Evolutionary conservation across 1,140 invertebrate genomes (phyloP).

Genomic region (Magallana gigas): DNA sequence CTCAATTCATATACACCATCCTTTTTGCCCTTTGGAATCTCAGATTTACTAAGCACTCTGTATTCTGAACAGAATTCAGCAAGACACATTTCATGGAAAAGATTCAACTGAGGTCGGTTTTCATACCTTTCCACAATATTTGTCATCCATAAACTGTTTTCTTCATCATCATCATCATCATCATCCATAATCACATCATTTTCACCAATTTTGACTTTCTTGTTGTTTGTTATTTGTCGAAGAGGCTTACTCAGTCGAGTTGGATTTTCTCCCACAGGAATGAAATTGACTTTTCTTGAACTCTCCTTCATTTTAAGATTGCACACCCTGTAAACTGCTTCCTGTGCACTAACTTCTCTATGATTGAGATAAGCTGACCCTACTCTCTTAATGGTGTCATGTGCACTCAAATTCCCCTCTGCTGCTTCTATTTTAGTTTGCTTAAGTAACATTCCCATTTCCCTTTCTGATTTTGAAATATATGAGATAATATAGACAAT

Average conservation of each 20-base stretch:
- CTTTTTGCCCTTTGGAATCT: conserved; percentile 28
- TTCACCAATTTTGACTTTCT: background rate
- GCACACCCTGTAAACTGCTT: conserved; percentile 55
- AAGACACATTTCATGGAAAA: conserved; percentile 18
- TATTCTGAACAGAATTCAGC: conserved; percentile 12
- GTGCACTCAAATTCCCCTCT: conserved; percentile 47
- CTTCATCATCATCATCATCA: background rate
- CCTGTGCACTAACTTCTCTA: conserved; percentile 54
- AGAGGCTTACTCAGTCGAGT: conserved; percentile 10
- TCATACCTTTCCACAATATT: conserved; percentile 34
- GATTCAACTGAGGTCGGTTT: background rate
- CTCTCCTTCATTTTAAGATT: conserved; percentile 47
- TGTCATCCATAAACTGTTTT: background rate
- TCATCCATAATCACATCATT: background rate
- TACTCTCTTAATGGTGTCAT: conserved; percentile 40
- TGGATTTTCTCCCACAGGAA: conserved; percentile 42
- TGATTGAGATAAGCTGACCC: conserved; percentile 45
- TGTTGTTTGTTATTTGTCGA: background rate
- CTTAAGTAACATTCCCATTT: conserved; percentile 49
- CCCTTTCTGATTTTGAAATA: conserved; percentile 53
- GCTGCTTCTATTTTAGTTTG: conserved; percentile 51
- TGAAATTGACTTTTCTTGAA: conserved; percentile 53
- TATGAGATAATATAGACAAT: conserved; percentile 46
- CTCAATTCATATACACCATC: conserved; percentile 16
- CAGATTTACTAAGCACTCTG: background rate